Evolutionary conservation across 1,140 invertebrate genomes (phyloP), one percentile per base, ranked within the genome.

Genomic region (Leguminivora glycinivorella): DNA sequence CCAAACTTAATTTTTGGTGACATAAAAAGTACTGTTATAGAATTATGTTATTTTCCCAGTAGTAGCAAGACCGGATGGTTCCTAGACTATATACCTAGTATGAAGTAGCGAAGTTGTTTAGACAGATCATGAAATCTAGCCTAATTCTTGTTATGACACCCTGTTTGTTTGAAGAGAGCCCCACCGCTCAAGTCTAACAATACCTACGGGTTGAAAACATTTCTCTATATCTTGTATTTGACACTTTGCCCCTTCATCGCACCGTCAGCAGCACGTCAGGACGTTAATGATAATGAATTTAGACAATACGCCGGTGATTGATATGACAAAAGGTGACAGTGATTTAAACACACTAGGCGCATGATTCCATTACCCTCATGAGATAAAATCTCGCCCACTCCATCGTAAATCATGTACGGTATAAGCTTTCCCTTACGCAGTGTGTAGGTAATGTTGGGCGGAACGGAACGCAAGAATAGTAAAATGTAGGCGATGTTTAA

Each of bases 271-370:
- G 5, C 19, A 29, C 56, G 25, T 29, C 56, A 25, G 14, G 56
- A n/a, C 12, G 25, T 26, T 58, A 63, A 63, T 63, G 17, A 29
- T 58, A 63, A 63, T 63, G 26, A 29, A n/a, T 17, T 29, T 29
- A 29, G 26, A 63, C 58, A 63, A 63, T 63, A 29, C 6, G 1
- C 29, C 58, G 58, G 58, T 63, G 58, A 63, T 63, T 63, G 29
- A 34, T 34, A 63, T 63, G 58, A 63, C 58, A 63, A 34, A 63
- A 34, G 58, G 58, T 63, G 58, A 63, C 58, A 63, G 58, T 63
- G 58, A 63, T 63, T 63, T 63, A 63, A 63, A 63, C 25, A 63
- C 19, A 52, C 47, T 52, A 52, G 47, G 47, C 47, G 47, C n/a
- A 52, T 22, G 47, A 52, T 52, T 52, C 47, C 47, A 52, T 52